Base-by-base conservation (phyloP, 2,797 vertebrate genomes). In the Astyanax mexicanus region DNA sequence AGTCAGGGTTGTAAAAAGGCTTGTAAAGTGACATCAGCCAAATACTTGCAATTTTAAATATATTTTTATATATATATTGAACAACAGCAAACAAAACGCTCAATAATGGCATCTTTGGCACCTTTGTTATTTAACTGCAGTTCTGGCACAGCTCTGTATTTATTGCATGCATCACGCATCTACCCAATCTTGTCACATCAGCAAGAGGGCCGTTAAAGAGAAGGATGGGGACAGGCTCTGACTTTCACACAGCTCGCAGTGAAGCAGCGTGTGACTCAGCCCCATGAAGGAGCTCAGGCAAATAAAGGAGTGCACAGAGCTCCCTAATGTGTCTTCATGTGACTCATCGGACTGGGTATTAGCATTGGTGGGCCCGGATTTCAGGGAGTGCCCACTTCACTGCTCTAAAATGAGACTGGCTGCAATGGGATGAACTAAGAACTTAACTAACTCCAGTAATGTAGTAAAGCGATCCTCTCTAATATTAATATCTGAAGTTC, bases 271-370 rank as follows among this genome's bases (percentile, higher is more conserved):
- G 71, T 40, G 23, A 64, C 54, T 69, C 61, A 19, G 64, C 42
- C 71, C 55, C 13, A 25, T 64, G 42, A 75, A 69, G 51, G 10
- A 25, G 25, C 12, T 11, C 13, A 17, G 23, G 37, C 32, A 52
- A 72, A 32, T 47, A 38, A 52, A 55, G 40, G 25, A 62, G 21
- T 61, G 58, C 66, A 21, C 32, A 42, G 66, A 74, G 55, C 55
- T 64, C 54, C 29, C 66, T 57, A 61, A n/a, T 27, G 62, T 65
- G 60, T 4, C 37, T 23, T 45, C 78, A 66, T 66, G 67, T 80
- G 78, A 80, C 66, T 66, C 72, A 66, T 58, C 23, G 17, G 68
- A 69, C 47, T 62, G 49, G 3, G 11, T 38, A 51, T 74, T 17
- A 62, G 38, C 77, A 70, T 54, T 38, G 62, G 64, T 55, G 38